A percentile compares a stretch with the other conserved stretches of the same genome.
These are phyloP conservation scores for Nyctibius bracteatus DNA, from an alignment of 2,113 vertebrate genomes.

Conservation along the genomic window DNA sequence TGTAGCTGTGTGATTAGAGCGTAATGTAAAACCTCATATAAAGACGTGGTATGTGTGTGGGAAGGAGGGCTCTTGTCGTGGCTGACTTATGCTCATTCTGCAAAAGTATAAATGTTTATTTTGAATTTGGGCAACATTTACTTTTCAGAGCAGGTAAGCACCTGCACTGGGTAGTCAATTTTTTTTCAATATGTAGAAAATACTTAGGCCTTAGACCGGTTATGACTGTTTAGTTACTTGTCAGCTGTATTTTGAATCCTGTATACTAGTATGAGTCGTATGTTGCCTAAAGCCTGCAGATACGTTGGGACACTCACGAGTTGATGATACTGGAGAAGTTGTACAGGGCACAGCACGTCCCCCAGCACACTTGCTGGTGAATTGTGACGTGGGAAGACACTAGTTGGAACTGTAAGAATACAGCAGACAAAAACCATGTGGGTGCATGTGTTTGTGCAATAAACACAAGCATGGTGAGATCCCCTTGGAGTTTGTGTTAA, in stretches of 20 bases:
- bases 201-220: not conserved
- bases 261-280: not conserved
- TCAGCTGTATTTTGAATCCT: not conserved
- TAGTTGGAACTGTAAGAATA: not conserved
- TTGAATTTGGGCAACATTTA: not conserved
- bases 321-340: not conserved
- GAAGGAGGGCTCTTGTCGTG: not conserved
- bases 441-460: not conserved
- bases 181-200: not conserved
- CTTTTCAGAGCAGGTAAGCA: not conserved
- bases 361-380: not conserved
- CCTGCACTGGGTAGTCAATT: not conserved
- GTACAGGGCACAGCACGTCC: not conserved
- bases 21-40: not conserved
- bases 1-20: not conserved
- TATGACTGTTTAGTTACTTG: not conserved
- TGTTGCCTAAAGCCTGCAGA: not conserved
- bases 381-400: not conserved
- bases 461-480: not conserved
- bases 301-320: not conserved
- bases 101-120: not conserved
- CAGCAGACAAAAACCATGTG: rapidly evolving
- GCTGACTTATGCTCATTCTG: not conserved
- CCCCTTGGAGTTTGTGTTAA: not conserved
- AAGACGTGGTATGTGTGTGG: not conserved